Evolutionary conservation across 2,888 invertebrate genomes (phyloP).

Genomic region (Caenorhabditis becei): DNA sequence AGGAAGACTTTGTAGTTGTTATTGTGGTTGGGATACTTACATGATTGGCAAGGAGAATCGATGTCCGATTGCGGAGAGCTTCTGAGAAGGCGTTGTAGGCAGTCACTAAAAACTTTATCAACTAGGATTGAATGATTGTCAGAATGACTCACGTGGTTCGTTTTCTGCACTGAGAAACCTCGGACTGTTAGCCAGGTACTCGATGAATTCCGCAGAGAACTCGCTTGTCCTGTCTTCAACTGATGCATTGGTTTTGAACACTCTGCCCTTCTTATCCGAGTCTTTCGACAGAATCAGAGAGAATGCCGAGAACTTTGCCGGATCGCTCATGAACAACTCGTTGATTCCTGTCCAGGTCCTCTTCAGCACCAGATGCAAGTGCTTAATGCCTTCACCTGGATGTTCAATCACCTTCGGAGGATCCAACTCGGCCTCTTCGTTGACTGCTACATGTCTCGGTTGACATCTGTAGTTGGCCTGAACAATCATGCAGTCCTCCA

Average conservation of each 20-base stretch:
- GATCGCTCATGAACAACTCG: constrained; percentile 29
- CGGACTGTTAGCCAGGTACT: background rate
- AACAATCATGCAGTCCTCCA: background rate
- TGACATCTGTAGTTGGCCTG: constrained; percentile 8
- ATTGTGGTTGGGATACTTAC: too few species aligned
- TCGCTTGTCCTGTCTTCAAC: constrained; percentile 10
- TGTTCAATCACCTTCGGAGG: background rate
- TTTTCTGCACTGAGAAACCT: background rate
- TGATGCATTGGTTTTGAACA: constrained; percentile 5
- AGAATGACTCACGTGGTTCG: constrained; percentile 1
- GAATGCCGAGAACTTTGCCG: constrained; percentile 13
- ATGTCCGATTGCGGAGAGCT: constrained; percentile 1
- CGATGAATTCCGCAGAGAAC: constrained; percentile 14
- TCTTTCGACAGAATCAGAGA: background rate
- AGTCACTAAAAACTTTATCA: constrained; percentile 10
- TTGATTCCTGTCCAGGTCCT: constrained; percentile 2
- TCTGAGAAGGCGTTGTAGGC: constrained; percentile 9
- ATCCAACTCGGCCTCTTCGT: background rate
- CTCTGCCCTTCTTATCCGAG: constrained; percentile 7
- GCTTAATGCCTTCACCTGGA: background rate
- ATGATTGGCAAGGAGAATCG: background rate
- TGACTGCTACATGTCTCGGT: background rate
- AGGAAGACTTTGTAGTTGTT: background rate
- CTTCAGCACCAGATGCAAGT: background rate
- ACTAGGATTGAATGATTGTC: background rate